phyloP scores from a whole-genome alignment of 2,113 vertebrate genomes.

The Melanerpes formicivorus region DNA sequence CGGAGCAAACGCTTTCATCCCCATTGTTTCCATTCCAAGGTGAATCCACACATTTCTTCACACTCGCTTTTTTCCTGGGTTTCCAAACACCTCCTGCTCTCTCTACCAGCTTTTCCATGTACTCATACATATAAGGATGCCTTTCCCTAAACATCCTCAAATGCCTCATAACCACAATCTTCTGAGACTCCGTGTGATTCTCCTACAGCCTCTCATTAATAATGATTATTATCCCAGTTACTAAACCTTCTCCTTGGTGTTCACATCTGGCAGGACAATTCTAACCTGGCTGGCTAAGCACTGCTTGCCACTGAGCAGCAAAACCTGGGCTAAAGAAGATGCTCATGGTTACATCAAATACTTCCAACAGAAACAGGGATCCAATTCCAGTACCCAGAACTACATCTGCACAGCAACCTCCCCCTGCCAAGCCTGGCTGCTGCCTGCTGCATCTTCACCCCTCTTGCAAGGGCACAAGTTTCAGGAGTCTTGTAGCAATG shows the following conservation, averaged over 20 bases:
- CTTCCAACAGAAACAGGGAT: fast-evolving
- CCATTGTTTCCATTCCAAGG: neutral
- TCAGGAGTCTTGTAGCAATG: neutral
- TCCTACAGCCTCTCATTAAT: constrained; percentile 12
- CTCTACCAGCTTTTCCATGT: neutral
- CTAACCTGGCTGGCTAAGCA: neutral
- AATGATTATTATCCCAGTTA: neutral
- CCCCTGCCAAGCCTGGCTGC: neutral
- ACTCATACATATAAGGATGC: neutral
- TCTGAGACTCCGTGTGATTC: neutral
- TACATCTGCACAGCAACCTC: neutral
- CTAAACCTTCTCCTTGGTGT: neutral
- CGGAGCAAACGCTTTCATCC: neutral
- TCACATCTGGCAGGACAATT: neutral
- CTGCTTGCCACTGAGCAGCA: neutral
- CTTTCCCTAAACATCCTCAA: neutral
- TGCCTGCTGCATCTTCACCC: neutral
- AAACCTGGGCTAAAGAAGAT: neutral
- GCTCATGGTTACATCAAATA: neutral
- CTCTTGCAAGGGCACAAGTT: neutral
- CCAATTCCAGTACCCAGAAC: neutral
- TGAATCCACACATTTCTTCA: neutral
- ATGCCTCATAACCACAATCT: neutral
- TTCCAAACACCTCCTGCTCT: neutral
- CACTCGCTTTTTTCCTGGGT: neutral